Evolutionary conservation across 2,113 vertebrate genomes (phyloP), one percentile per base, ranked within the genome.

Genomic region (Scytalopus superciliaris): DNA sequence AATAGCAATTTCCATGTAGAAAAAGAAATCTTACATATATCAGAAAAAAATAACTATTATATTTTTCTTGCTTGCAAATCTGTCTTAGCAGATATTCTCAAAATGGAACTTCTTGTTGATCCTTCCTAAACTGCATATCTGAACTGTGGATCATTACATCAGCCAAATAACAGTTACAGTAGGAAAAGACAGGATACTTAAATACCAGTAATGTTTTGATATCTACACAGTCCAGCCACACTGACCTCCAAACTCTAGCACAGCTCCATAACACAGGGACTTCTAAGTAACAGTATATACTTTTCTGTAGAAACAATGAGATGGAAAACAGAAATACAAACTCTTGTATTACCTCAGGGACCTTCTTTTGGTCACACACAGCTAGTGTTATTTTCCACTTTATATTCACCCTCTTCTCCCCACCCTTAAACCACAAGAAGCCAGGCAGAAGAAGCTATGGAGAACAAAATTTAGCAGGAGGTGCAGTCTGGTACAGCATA

Each of bases 361-460:
- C 16, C 24, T 52, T 66, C 37, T 60, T 80, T 68, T 72, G 40
- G 56, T 75, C 21, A 73, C 33, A 63, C 9, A 33, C 4, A 67
- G 19, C 44, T 25, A 44, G 3, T 18, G 11, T 31, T 79, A 18
- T 31, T 88, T 85, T 68, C 52, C 6, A 47, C 35, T 73, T 87
- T 12, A 33, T 7, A 72, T 15, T 23, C 7, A 3, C 23, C 11
- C 6, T 18, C 19, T 18, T 10, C 2, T 9, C 10, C 6, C 7
- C 2, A 2, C 4, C 17, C 11, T 72, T 72, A 84, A 83, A 76
- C 18, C 25, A 83, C 35, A 83, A 60, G 31, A 60, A 73, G 33
- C 14, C 45, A 59, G 19, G 14, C 18, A 84, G 53, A 27, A 63
- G 33, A 87, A 77, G 30, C 10, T 82, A 52, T 1, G 3, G 44